Percentiles rank a stretch among this genome's conserved stretches.
phyloP scores from a whole-genome alignment of 2,113 vertebrate genomes.

The Podarcis raffonei region DNA sequence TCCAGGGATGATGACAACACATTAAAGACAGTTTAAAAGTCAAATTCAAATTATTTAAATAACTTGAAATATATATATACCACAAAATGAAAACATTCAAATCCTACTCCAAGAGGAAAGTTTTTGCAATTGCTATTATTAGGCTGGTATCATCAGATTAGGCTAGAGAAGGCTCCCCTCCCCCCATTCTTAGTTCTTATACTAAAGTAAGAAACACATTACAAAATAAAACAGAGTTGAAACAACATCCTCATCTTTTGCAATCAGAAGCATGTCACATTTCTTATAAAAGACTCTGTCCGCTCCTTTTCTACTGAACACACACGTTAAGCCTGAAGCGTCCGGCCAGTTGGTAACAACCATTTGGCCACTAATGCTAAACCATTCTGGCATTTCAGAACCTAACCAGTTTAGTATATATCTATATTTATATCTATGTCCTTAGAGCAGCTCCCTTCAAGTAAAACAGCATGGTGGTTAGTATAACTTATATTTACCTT shows the following conservation, averaged over 20 bases:
- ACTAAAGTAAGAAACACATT: not conserved
- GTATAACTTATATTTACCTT: not conserved
- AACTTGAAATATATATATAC: not conserved
- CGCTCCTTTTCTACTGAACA: not conserved
- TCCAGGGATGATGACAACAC: conserved; percentile 17
- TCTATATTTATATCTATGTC: not conserved
- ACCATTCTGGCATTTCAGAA: not conserved
- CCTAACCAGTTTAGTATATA: not conserved
- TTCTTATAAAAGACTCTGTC: not conserved
- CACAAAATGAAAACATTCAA: not conserved
- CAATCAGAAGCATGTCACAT: not conserved
- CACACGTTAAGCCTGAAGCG: too few relatives aligned
- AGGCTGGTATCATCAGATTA: not conserved
- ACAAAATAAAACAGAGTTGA: not conserved
- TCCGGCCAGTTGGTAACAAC: not conserved
- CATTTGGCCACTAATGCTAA: not conserved
- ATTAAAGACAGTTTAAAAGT: conserved; percentile 44
- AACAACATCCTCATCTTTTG: not conserved
- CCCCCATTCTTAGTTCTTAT: not conserved
- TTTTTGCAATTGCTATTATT: not conserved
- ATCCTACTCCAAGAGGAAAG: not conserved
- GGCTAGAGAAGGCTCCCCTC: not conserved
- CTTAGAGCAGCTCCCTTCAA: too few relatives aligned
- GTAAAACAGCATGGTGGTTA: not conserved
- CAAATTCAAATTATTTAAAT: not conserved